Evolutionary conservation across 2,888 invertebrate genomes (phyloP), one percentile per base, ranked within the genome.

Genomic region (Panzeria rudis): DNA sequence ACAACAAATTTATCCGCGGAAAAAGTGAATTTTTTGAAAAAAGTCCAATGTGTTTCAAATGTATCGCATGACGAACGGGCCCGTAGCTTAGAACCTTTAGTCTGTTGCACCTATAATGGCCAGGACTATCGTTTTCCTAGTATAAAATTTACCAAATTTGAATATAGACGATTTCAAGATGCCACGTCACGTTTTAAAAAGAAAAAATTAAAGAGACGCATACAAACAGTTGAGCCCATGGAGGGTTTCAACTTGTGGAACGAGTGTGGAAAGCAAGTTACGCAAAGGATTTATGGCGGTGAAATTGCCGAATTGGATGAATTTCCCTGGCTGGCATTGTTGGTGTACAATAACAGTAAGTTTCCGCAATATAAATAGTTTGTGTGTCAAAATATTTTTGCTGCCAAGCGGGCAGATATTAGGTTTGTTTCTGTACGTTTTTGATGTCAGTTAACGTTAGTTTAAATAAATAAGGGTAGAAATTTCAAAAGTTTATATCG

Each of bases 231-330:
- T 15, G 90, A 91, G 17, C 87, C 89, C 3, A 84, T 87, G 20
- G 88, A 89, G 3, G 89, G 89, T 6, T 91, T 89, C 25, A 90
- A 90, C 86, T 81, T 91, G 61, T 86, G 88, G 52, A 91, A 92
- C 56, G 92, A 93, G 69, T 95, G 95, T 86, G 95, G 95, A 8
- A 89, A 93, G 23, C 93, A 93, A 47, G 93, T 93, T 64, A 94
- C 93, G n/a, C 94, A 95, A 89, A 93, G 94, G 66, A 94, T 95
- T 66, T 94, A 93, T 86, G 95, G 94, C 62, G 95, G 95, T 11
- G 93, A 93, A 76, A 92, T 94, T 59, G 94, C 95, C 0, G 94
- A 94, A n/a, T 88, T 94, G 6, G 94, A 94, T 77, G 95, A 95
- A 88, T 95, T 94, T 89, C 95, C 95, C 0, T 95, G 95, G 95